Percentiles rank a stretch among this genome's conserved stretches.
Evolutionary conservation across 2,113 vertebrate species (phyloP).

Genomic region (Pelodiscus sinensis): DNA sequence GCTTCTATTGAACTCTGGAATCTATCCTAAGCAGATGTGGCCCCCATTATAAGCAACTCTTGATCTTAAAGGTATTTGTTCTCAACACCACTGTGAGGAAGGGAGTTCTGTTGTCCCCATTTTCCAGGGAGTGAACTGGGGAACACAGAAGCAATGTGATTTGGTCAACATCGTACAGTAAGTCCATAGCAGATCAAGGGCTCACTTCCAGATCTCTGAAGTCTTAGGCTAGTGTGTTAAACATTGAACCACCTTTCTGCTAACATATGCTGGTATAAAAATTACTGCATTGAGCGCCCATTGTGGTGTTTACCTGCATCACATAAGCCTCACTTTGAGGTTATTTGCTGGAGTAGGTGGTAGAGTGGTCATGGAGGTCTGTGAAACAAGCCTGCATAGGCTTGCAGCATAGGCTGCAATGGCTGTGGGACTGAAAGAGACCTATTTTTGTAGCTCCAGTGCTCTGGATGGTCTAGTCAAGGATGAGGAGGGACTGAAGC

Average conservation of each 20-base stretch:
- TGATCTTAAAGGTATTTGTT: background rate
- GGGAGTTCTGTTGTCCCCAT: background rate
- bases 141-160: background rate
- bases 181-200: background rate
- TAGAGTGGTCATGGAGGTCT: background rate
- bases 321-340: background rate
- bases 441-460: background rate
- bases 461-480: background rate
- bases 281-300: background rate
- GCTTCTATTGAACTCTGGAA: background rate
- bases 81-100: background rate
- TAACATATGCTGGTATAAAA: accelerated
- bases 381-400: background rate
- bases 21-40: background rate
- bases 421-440: accelerated
- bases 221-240: background rate
- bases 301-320: background rate
- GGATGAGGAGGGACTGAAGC: background rate
- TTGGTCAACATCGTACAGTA: background rate
- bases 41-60: background rate
- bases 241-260: accelerated
- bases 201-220: background rate
- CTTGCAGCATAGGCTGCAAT: accelerated
- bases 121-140: background rate
- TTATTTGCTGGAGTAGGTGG: background rate